Evolutionary conservation across 2,888 invertebrate genomes (phyloP), one percentile per base, ranked within the genome.

Genomic region (Rhaphigaster nebulosa): DNA sequence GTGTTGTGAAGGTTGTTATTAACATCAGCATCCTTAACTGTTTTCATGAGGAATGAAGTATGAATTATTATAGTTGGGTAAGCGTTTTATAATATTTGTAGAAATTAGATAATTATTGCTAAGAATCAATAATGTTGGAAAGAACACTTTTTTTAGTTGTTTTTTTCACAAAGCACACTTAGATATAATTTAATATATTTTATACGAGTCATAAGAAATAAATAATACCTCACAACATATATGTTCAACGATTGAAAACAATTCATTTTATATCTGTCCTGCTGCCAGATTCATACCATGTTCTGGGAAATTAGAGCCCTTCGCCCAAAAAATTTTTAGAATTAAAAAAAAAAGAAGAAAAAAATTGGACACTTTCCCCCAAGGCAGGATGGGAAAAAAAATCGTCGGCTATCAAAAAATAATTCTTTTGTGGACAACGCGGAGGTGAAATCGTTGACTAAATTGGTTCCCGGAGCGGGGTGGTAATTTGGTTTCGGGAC

Each of bases 331-430:
- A 76, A 38, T 10, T 65, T 76, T 76, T 23, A 23, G 38, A 38
- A 76, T 23, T 65, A 65, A 65, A 65, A 76, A 76, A 34, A 34
- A 70, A 34, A 8, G 34, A 70, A 18, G 8, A 20, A 34, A 76
- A 70, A 76, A 76, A 76, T 38, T 76, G 70, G 70, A 38, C 38
- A 76, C 5, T 76, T 76, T 38, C 70, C 70, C 70, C 70, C 23
- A 76, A 76, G 70, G 70, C 70, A 1, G 0, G 34, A 34, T 38
- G 20, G 8, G 18, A 38, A 76, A 76, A 76, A 38, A 76, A 76
- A 76, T 76, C 34, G 38, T 38, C 34, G 70, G 70, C 70, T 76
- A 76, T 76, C 70, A 76, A 76, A 76, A 76, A 76, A 76, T 76
- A 76, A 76, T 76, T 76, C 70, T 76, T 76, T 76, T 76, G 70